Percentiles rank a stretch among this genome's conserved stretches.
phyloP scores from a whole-genome alignment of 1,140 invertebrate genomes.

The Sesamia nonagrioides region DNA sequence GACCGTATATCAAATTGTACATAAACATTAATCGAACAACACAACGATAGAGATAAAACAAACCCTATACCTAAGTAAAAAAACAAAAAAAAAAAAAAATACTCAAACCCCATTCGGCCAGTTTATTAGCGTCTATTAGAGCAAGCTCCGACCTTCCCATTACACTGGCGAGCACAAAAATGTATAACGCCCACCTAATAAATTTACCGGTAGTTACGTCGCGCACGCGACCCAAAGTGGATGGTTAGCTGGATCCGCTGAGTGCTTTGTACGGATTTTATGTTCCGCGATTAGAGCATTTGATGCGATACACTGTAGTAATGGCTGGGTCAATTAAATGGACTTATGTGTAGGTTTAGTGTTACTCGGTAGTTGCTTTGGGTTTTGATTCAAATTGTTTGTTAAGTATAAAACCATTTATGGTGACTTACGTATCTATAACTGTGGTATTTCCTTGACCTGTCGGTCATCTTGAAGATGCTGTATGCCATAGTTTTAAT shows the following conservation, averaged over 20 bases:
- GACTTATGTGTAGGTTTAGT: conserved; percentile 28
- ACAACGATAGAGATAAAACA: not conserved
- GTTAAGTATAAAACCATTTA: not conserved
- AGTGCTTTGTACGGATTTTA: conserved; percentile 47
- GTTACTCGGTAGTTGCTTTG: not conserved
- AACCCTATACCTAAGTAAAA: not conserved
- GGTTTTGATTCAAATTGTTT: not conserved
- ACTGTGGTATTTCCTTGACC: too few relatives aligned
- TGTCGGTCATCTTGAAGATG: too few relatives aligned
- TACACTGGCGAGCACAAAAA: conserved; percentile 48
- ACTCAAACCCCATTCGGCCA: conserved; percentile 25
- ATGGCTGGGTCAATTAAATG: conserved; percentile 40
- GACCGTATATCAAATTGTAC: not conserved
- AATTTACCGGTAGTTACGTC: conserved; percentile 47
- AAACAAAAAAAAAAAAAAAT: too few relatives aligned
- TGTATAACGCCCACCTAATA: conserved; percentile 48
- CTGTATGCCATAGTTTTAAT: too few relatives aligned
- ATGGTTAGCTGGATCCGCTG: conserved; percentile 31
- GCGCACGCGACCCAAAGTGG: conserved; percentile 44
- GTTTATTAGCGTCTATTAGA: conserved; percentile 44
- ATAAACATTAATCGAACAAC: not conserved
- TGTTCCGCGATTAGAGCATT: conserved; percentile 46
- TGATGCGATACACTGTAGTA: conserved; percentile 34
- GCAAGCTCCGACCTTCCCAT: conserved; percentile 35
- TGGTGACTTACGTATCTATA: not conserved